A percentile compares a stretch with the other conserved stretches of the same genome.
Evolutionary conservation across 2,888 invertebrate species (phyloP).

Genomic region (Drosophila monieri): DNA sequence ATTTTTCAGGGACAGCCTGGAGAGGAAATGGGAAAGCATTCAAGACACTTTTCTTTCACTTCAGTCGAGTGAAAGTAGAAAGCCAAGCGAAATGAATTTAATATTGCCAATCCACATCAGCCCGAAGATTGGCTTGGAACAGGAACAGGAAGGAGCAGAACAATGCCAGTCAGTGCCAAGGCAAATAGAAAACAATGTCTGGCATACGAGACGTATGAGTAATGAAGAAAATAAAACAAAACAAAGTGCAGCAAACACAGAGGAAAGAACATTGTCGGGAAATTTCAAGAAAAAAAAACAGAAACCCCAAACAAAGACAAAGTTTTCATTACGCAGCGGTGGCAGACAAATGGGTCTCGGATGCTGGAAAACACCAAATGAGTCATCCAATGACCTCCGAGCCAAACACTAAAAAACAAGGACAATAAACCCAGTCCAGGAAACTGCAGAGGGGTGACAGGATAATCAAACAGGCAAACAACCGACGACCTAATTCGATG

Average conservation of each 20-base stretch:
- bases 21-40: constrained; percentile 57
- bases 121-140: constrained; percentile 28
- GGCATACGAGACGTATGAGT: constrained; percentile 61
- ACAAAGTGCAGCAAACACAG: constrained; percentile 13
- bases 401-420: constrained; percentile 10
- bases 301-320: constrained; percentile 68
- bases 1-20: constrained; percentile 15
- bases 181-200: constrained; percentile 41
- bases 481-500: constrained; percentile 71
- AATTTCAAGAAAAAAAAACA: constrained; percentile 26
- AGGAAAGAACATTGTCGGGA: constrained; percentile 19
- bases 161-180: constrained; percentile 54
- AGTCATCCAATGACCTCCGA: constrained; percentile 12
- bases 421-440: constrained; percentile 28
- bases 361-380: constrained; percentile 38
- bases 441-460: constrained; percentile 3
- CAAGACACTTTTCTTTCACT: constrained; percentile 26
- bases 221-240: constrained; percentile 59
- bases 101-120: constrained; percentile 31
- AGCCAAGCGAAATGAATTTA: constrained; percentile 41
- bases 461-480: constrained; percentile 53
- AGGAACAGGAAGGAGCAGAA: constrained; percentile 8
- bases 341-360: constrained; percentile 23
- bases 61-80: constrained; percentile 61
- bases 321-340: constrained; percentile 73